Conservation (phyloP, 1,140 invertebrate genomes). For the Caerostris extrusa region DNA sequence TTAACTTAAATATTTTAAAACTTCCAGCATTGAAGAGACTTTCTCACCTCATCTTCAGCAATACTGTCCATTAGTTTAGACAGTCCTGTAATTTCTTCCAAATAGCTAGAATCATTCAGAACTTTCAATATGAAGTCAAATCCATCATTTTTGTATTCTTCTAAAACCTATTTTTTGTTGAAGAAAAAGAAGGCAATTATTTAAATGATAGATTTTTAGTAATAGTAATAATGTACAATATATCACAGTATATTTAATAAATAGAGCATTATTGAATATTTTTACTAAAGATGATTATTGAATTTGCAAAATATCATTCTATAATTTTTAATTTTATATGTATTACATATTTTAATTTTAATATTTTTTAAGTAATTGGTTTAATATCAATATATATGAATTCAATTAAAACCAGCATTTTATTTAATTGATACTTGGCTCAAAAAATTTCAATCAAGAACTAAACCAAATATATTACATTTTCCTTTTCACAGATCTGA, state of each 20-base stretch:
- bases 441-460: no score
- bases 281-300: not conserved
- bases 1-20: no score
- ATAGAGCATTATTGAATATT: not conserved
- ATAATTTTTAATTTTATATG: not conserved
- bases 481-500: no score
- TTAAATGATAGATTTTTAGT: no score
- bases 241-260: not conserved
- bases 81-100: conserved; percentile 94
- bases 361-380: not conserved
- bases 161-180: conserved; percentile 84
- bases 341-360: not conserved
- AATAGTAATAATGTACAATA: no score
- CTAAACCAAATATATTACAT: no score
- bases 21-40: no score
- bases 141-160: conserved; percentile 86
- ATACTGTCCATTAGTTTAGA: conserved; percentile 85
- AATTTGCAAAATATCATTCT: not conserved
- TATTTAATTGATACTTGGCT: no score
- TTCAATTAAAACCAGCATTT: no score
- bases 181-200: not conserved
- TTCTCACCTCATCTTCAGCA: conserved; percentile 73
- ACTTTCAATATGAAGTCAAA: conserved; percentile 91
- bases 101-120: conserved; percentile 91
- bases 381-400: no score